These are phyloP conservation scores for Oenanthe oenanthe DNA, from an alignment of 2,113 vertebrate genomes.

Conservation along the genomic window DNA sequence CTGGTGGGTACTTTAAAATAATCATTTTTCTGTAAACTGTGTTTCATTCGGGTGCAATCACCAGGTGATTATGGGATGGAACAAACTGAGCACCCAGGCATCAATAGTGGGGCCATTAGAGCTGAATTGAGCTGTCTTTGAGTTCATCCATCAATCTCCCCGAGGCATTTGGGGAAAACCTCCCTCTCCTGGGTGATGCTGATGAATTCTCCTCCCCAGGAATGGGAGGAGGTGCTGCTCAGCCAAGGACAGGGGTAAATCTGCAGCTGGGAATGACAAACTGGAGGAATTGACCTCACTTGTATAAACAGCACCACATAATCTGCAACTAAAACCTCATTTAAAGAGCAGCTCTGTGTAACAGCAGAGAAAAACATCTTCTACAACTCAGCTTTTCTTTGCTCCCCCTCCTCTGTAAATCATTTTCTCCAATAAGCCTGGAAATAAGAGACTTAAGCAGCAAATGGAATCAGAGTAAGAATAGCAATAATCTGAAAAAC, in stretches of 20 bases:
- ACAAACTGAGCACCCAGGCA: neutral
- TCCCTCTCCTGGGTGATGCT: neutral
- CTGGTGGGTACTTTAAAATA: neutral
- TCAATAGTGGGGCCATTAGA: neutral
- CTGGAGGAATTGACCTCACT: neutral
- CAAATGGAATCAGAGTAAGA: neutral
- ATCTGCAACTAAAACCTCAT: neutral
- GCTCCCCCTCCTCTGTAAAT: neutral
- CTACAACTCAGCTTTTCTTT: neutral
- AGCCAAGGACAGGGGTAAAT: neutral
- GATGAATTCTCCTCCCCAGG: neutral
- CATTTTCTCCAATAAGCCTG: neutral
- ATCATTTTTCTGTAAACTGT: neutral
- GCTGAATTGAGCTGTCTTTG: neutral
- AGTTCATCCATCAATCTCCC: neutral
- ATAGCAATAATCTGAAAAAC: neutral
- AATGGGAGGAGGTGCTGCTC: neutral
- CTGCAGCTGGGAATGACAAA: neutral
- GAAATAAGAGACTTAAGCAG: neutral
- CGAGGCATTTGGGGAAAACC: neutral
- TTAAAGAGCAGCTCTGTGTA: neutral
- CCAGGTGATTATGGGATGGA: neutral
- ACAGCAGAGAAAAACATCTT: neutral
- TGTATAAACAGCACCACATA: neutral
- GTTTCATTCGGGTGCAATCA: neutral